phyloP scores from a whole-genome alignment of 2,113 vertebrate genomes.

The Anseranas semipalmata region DNA sequence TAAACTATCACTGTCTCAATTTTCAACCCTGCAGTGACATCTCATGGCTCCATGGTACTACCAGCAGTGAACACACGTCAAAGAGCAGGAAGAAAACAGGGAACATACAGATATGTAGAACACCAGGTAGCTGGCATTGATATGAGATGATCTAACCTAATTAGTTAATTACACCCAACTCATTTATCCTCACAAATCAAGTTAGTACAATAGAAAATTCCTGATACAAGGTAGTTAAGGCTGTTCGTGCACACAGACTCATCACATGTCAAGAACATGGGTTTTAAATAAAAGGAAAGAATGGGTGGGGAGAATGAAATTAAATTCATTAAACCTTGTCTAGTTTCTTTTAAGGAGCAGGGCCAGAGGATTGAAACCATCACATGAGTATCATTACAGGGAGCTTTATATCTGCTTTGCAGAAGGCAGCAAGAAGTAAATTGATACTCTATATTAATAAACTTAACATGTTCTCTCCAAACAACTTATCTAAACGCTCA shows the following conservation, averaged over 20 bases:
- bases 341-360: not conserved
- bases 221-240: not conserved
- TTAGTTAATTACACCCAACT: not conserved
- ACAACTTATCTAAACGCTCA: not conserved
- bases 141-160: not conserved
- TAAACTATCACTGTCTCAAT: not conserved
- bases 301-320: not conserved
- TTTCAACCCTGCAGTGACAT: not conserved
- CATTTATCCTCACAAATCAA: not conserved
- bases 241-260: not conserved
- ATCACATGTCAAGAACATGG: not conserved
- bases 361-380: not conserved
- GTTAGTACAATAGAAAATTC: not conserved
- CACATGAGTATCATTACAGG: not conserved
- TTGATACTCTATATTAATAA: not conserved
- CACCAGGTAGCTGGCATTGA: not conserved
- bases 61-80: fast-evolving
- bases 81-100: not conserved
- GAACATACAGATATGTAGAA: not conserved
- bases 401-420: not conserved
- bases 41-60: not conserved
- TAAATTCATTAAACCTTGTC: not conserved
- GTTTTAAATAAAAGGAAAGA: not conserved
- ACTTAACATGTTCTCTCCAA: not conserved
- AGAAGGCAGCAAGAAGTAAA: not conserved